Base-by-base conservation (phyloP, 2,888 invertebrate species). In the Eristalis tenax region DNA sequence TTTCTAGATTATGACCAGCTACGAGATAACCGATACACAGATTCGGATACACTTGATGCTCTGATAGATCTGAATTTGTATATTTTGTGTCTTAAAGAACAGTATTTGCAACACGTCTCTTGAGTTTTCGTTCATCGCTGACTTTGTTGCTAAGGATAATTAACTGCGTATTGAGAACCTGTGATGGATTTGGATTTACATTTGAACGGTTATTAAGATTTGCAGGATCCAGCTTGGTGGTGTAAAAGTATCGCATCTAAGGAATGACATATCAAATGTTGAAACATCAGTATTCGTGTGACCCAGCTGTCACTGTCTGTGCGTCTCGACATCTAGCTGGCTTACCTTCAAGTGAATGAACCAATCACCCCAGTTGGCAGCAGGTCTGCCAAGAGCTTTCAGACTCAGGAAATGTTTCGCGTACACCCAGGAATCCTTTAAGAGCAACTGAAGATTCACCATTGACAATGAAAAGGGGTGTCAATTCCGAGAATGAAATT, bases 281-380 rank as follows among this genome's bases (percentile, higher is more conserved):
- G 57, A 56, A 23, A 18, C 15, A 28, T 35, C 11, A 11, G 0
- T 11, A 2, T 57, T 57, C 18, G 56, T 75, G 8, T 82, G 79
- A 15, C 79, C 70, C 13, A 88, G 59, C 35, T 87, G 73, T 69
- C 87, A 88, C 50, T 88, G 77, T 28, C 76, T 87, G 10, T 66
- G 68, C 8, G 83, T 83, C 38, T 80, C 79, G 13, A 63, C 63
- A 38, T 80, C 65, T 18, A 86, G 43, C 35, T 82, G n/a, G n/a
- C n/a, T n/a, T n/a, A 63, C 18, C 63, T 73, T 8, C 11, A 73
- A 26, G 43, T 61, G 63, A 28, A 74, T 32, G 1, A 32, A 8
- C 32, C 32, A 32, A 32, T 32, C 2, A 5, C 5, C 50, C 50
- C 50, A 50, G 11, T n/a, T n/a, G 13, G 11, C 4, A 10, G 11